Conservation (phyloP, 2,888 invertebrate genomes). For the Pyralis farinalis region DNA sequence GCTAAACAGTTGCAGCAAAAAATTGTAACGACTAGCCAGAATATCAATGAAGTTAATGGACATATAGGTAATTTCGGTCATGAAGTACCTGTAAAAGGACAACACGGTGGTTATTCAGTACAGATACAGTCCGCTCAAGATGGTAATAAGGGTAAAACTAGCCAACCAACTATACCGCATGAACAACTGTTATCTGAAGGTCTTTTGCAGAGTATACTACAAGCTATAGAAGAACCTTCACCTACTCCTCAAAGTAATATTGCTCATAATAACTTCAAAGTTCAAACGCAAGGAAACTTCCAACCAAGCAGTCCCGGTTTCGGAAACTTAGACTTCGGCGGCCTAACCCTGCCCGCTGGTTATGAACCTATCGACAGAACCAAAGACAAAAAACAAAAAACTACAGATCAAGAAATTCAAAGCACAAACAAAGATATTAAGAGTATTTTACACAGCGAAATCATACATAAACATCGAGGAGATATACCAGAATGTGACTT, state of each 20-base stretch:
- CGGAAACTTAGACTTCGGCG: slow-evolving; percentile 38
- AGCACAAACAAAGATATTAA: slow-evolving; percentile 38
- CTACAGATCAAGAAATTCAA: slow-evolving; percentile 46
- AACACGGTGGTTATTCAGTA: slow-evolving; percentile 85
- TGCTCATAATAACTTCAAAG: slow-evolving; percentile 1
- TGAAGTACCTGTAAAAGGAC: slow-evolving; percentile 77
- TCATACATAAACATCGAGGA: slow-evolving; percentile 38
- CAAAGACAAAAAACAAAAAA: slow-evolving; percentile 30
- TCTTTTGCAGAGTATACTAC: slow-evolving; percentile 88
- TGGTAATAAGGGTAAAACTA: slow-evolving; percentile 52
- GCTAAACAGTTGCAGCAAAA: slow-evolving; percentile 64
- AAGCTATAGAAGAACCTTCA: slow-evolving; percentile 88
- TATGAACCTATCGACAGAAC: slow-evolving; percentile 65
- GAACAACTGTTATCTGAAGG: slow-evolving; percentile 90
- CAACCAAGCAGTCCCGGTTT: slow-evolving; percentile 22
- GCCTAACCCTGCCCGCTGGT: slow-evolving; percentile 59
- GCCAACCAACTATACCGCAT: slow-evolving; percentile 81
- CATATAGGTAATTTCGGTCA: slow-evolving; percentile 26
- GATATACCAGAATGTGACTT: slow-evolving; percentile 61
- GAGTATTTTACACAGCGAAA: slow-evolving; percentile 33
- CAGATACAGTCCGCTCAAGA: slow-evolving; percentile 86
- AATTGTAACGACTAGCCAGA: slow-evolving; percentile 49
- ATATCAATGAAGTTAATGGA: slow-evolving; percentile 36
- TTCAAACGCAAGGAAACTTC: slow-evolving; percentile 11
- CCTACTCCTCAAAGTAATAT: background rate